These are phyloP conservation scores for Drosophila arizonae DNA, from an alignment of 1,140 invertebrate genomes.

Conservation along the genomic window DNA sequence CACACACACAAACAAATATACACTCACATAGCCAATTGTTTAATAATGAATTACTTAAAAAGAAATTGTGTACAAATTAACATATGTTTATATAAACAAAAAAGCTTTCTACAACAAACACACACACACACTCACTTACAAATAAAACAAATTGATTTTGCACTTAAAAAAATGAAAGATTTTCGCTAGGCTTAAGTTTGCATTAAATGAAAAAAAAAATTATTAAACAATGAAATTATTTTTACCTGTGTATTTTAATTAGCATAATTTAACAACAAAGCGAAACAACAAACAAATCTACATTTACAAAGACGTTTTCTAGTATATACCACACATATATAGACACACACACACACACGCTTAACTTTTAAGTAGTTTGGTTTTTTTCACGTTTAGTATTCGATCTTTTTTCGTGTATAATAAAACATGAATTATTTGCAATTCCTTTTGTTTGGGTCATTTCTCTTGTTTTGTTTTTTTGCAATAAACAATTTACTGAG, in stretches of 20 bases:
- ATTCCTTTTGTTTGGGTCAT: constrained; percentile 23
- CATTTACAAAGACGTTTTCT: constrained; percentile 78
- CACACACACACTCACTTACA: constrained; percentile 45
- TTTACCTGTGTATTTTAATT: constrained; percentile 81
- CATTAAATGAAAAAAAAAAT: constrained; percentile 51
- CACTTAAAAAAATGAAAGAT: constrained; percentile 54
- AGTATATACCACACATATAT: constrained; percentile 63
- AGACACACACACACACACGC: constrained; percentile 44
- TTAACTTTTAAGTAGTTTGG: constrained; percentile 74
- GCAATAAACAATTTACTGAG: background rate
- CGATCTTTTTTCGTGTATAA: constrained; percentile 65
- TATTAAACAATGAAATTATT: constrained; percentile 79
- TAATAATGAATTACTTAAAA: constrained; percentile 75
- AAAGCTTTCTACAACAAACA: constrained; percentile 73
- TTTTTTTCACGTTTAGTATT: constrained; percentile 73
- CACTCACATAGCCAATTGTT: constrained; percentile 78
- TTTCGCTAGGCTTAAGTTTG: constrained; percentile 71
- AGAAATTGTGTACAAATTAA: constrained; percentile 78
- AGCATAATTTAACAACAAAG: constrained; percentile 68
- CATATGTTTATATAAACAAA: constrained; percentile 50
- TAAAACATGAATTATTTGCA: constrained; percentile 72
- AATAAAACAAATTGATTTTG: constrained; percentile 57
- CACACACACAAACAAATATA: constrained; percentile 13
- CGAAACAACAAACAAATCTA: constrained; percentile 62
- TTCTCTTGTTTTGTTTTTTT: constrained; percentile 10